Conservation (phyloP, 2,113 vertebrate species). For the Megalops atlanticus region DNA sequence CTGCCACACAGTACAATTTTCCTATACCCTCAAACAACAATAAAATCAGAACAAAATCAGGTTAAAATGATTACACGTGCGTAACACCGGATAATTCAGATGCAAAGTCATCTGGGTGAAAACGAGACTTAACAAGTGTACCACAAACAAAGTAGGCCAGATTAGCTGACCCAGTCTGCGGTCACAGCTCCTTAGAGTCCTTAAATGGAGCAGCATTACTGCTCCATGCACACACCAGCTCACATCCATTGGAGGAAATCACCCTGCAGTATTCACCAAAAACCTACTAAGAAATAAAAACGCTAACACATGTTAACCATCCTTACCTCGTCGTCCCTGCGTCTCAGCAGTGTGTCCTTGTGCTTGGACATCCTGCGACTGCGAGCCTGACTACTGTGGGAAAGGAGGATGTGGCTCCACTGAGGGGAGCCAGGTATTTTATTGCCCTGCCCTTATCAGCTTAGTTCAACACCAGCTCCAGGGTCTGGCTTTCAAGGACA, state of each 20-base stretch:
- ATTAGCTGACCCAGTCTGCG: constrained; percentile 2
- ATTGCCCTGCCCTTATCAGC: constrained; percentile 66
- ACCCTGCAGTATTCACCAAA: background rate
- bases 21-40: background rate
- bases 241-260: background rate
- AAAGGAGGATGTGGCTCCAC: background rate
- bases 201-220: background rate
- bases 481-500: constrained; percentile 58
- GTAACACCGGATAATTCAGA: too few species aligned
- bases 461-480: constrained; percentile 66
- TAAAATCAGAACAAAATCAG: too few species aligned
- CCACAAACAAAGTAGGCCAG: constrained; percentile 18
- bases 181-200: background rate
- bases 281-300: too few species aligned
- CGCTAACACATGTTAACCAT: background rate
- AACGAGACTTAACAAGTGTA: too few species aligned
- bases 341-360: constrained; percentile 50
- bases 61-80: too few species aligned
- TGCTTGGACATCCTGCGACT: constrained; percentile 40
- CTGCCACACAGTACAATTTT: background rate
- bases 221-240: background rate
- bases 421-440: constrained; percentile 18
- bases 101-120: too few species aligned
- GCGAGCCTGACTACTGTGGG: background rate
- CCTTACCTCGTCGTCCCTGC: constrained; percentile 61